Conservation (phyloP, 2,888 invertebrate genomes). For the Dascillus cervinus region DNA sequence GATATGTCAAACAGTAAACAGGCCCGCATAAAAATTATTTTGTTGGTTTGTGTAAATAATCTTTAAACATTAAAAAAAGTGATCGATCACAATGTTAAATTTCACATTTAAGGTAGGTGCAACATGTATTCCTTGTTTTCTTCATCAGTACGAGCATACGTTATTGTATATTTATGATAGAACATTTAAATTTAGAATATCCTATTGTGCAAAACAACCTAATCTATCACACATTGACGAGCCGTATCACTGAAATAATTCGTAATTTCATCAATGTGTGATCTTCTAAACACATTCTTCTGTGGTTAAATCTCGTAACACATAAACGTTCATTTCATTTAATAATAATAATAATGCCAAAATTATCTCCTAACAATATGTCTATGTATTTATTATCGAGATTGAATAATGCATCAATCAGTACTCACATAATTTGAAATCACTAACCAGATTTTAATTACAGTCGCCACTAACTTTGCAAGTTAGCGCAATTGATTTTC, state of each 20-base stretch:
- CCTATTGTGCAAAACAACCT: slow-evolving; percentile 8
- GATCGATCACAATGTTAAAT: no score
- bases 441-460: slow-evolving; percentile 16
- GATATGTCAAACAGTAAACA: no score
- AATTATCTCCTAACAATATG: no score
- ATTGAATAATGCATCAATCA: no score
- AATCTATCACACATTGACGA: slow-evolving; percentile 7
- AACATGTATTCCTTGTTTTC: slow-evolving; percentile 24
- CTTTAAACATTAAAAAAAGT: no score
- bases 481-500: slow-evolving; percentile 6
- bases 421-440: no score
- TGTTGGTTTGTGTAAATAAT: no score
- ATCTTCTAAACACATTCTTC: no score
- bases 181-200: slow-evolving; percentile 20
- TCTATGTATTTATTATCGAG: no score
- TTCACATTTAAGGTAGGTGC: slow-evolving; percentile 5
- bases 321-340: slow-evolving; percentile 6
- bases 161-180: slow-evolving; percentile 16
- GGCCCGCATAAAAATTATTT: no score
- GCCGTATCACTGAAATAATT: neutral
- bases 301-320: slow-evolving; percentile 13
- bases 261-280: no score
- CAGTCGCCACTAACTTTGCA: slow-evolving; percentile 6
- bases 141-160: slow-evolving; percentile 18
- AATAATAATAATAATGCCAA: no score